phyloP scores from a whole-genome alignment of 2,797 vertebrate species.

The Melanotaenia nigrans region DNA sequence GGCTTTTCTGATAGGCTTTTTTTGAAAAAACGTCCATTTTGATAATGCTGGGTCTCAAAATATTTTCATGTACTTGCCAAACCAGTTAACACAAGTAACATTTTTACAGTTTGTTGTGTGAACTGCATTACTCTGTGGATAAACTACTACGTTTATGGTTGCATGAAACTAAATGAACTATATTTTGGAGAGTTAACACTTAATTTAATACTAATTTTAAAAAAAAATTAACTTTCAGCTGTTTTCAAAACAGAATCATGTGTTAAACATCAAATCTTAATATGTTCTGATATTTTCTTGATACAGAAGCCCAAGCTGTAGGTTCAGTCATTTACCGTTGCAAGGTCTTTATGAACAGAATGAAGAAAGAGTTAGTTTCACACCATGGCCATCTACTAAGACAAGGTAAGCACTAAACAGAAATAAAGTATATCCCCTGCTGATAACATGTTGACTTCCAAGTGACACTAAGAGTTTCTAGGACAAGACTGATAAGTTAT shows the following conservation, averaged over 20 bases:
- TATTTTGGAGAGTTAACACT: conserved; percentile 16
- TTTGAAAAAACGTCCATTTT: too few relatives aligned
- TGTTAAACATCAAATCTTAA: conserved; percentile 41
- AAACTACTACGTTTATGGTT: conserved; percentile 13
- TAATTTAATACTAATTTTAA: conserved; percentile 7
- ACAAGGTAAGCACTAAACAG: conserved; percentile 74
- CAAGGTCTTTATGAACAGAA: conserved; percentile 81
- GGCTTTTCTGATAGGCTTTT: neutral
- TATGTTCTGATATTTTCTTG: conserved; percentile 66
- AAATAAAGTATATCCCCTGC: neutral
- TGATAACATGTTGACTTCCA: conserved; percentile 7
- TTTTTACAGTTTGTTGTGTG: conserved; percentile 4
- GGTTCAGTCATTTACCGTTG: conserved; percentile 80
- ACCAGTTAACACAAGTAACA: conserved; percentile 1
- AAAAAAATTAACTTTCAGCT: conserved; percentile 29
- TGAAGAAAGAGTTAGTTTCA: conserved; percentile 78
- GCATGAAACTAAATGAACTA: conserved; percentile 22
- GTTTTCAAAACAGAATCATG: conserved; percentile 14
- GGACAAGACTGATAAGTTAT: neutral
- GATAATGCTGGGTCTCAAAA: neutral
- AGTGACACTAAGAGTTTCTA: neutral
- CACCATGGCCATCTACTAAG: conserved; percentile 66
- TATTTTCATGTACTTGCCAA: neutral
- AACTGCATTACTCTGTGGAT: neutral
- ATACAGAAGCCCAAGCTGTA: conserved; percentile 75